Evolutionary conservation across 2,888 invertebrate species (phyloP), one percentile per base, ranked within the genome.

Genomic region (Polylopha cassiicola): DNA sequence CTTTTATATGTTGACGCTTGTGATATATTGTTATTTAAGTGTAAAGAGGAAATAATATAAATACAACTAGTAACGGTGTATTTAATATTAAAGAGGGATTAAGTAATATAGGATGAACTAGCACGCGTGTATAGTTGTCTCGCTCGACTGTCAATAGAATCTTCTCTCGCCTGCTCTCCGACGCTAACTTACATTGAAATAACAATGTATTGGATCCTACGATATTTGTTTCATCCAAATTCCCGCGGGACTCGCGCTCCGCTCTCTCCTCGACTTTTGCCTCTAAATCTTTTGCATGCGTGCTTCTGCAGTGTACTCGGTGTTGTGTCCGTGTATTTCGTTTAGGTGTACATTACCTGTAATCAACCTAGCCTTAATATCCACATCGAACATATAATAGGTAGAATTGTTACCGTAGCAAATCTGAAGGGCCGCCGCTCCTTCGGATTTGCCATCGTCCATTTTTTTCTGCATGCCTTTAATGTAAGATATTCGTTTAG

Each of bases 21-120:
- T 84, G 84, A 84, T 82, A 84, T 81, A 81, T 84, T 84, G 84
- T 84, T 84, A 84, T 84, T 84, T 82, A 84, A 80, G 82, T 82
- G 84, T 84, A 84, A 84, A 73, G 74, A 72, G 69, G 72, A 78
- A 74, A 70, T 74, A 77, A 71, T 75, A 68, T 75, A 69, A 73
- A 74, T 74, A 76, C 73, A 74, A 73, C 71, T 73, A 73, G 67
- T 59, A 66, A 71, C 65, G 63, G 64, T 76, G 73, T 76, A 75
- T 71, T n/a, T 71, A 52, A 70, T 73, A 69, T 63, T 67, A 59
- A 62, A 64, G 60, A 62, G 59, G 61, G 56, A 61, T 54, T 58
- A 55, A 60, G 62, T 78, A 74, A 57, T 67, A 64, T 76, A 76
- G 70, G 72, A 51, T 63, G 58, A 58, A 44, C 54, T 76, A 73